Evolutionary conservation across 2,797 vertebrate genomes (phyloP), one percentile per base, ranked within the genome.

Genomic region (Myoxocephalus aenaeus): DNA sequence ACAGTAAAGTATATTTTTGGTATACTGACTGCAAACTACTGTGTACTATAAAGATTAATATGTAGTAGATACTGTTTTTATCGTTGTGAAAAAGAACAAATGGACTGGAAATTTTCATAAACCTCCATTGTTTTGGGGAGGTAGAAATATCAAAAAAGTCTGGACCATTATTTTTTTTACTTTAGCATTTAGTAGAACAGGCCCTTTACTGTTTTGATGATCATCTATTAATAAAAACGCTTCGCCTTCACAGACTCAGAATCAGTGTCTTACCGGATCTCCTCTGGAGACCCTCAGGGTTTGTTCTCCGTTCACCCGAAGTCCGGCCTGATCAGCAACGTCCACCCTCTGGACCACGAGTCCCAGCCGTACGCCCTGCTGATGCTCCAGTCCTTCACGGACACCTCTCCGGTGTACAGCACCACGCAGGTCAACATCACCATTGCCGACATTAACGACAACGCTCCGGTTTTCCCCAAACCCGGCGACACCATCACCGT

Each of bases 381-480:
- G 73, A 94, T 94, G 0, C 54, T 99, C 9, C 96, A 98, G 91
- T 96, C 96, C 3, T 96, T 96, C 89, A 75, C 95, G 0, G 92
- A 92, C 62, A 70, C 86, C 63, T 94, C 94, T 9, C 72, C 94
- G 0, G 54, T 96, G 50, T 96, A 94, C 90, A 94, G 96, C 89
- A 97, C 93, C 90, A 93, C 97, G 0, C 95, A 97, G 59, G 97
- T 98, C 89, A 97, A 95, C 85, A 79, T 99, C 75, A 95, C 94
- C 1, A 86, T 99, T 1, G 81, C 86, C 0, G 97, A 99, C 42
- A 40, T 97, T 50, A 99, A 99, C 29, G 98, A 99, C 89, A 97
- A 97, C 56, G 70, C 76, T 3, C 97, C 98, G 0, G 68, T 93
- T 29, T 99, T 98, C 86, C 89, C 84, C 17, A 85, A 81, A 54